These are phyloP conservation scores for Archips xylosteana DNA, from an alignment of 2,888 invertebrate genomes.

Conservation along the genomic window DNA sequence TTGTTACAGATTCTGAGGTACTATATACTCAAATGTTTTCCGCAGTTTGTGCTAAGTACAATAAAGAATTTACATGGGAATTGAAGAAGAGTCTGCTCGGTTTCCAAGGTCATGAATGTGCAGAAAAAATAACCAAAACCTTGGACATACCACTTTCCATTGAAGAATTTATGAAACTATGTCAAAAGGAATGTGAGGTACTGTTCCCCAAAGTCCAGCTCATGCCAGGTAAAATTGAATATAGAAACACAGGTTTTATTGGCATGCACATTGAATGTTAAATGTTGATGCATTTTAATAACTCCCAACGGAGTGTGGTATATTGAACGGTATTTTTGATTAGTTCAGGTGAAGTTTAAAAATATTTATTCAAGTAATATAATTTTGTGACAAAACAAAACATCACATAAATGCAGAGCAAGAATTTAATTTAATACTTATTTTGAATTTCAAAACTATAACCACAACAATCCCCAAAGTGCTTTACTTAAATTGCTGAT, in stretches of 20 bases:
- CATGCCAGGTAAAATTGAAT: slow-evolving; percentile 88
- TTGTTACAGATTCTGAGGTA: slow-evolving; percentile 90
- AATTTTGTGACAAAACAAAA: not conserved
- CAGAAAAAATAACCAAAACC: slow-evolving; percentile 84
- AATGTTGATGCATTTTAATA: not conserved
- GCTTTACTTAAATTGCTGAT: not conserved
- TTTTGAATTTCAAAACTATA: not conserved
- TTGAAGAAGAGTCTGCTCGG: slow-evolving; percentile 90
- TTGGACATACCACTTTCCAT: slow-evolving; percentile 87
- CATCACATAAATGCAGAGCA: too few relatives aligned
- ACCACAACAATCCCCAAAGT: not conserved
- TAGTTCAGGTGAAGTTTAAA: not conserved
- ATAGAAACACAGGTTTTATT: slow-evolving; percentile 8
- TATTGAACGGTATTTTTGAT: not conserved
- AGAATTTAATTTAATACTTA: too few relatives aligned
- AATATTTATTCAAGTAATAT: not conserved
- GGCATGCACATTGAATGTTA: slow-evolving; percentile 20
- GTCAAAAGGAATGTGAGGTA: slow-evolving; percentile 80
- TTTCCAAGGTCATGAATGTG: slow-evolving; percentile 87
- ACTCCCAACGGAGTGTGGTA: not conserved
- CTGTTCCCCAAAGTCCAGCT: slow-evolving; percentile 87
- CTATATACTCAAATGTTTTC: slow-evolving; percentile 90
- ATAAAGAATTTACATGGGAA: slow-evolving; percentile 92
- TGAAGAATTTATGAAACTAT: slow-evolving; percentile 87
- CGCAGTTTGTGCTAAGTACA: slow-evolving; percentile 88